Conservation (phyloP, 2,888 invertebrate species). For the Thysanoteuthis rhombus region DNA sequence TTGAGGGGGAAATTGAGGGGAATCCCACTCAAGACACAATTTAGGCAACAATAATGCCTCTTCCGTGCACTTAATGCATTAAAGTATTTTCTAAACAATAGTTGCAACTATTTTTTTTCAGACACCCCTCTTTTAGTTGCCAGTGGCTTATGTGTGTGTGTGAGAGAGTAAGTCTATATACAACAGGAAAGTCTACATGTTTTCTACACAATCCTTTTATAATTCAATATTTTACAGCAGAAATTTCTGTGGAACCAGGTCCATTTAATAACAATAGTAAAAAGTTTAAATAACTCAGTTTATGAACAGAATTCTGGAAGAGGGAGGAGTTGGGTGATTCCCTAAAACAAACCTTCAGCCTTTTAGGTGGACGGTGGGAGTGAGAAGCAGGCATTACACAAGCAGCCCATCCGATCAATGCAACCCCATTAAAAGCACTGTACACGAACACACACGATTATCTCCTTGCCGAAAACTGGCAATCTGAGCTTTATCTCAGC, state of each 20-base stretch:
- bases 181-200: neutral
- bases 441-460: no score
- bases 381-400: neutral
- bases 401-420: neutral
- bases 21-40: no score
- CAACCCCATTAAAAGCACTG: no score
- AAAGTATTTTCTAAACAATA: no score
- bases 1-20: neutral
- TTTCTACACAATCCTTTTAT: neutral
- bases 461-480: no score
- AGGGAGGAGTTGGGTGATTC: neutral
- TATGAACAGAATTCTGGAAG: neutral
- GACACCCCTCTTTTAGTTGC: no score
- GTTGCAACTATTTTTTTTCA: no score
- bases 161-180: no score
- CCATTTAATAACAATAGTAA: neutral
- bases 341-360: neutral
- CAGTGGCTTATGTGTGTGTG: no score
- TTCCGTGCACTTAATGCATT: no score
- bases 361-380: constrained; percentile 12
- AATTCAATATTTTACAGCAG: neutral
- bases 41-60: no score
- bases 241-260: neutral
- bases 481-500: no score
- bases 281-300: neutral